Conservation (phyloP, 2,113 vertebrate genomes). For the Peromyscus californicus region DNA sequence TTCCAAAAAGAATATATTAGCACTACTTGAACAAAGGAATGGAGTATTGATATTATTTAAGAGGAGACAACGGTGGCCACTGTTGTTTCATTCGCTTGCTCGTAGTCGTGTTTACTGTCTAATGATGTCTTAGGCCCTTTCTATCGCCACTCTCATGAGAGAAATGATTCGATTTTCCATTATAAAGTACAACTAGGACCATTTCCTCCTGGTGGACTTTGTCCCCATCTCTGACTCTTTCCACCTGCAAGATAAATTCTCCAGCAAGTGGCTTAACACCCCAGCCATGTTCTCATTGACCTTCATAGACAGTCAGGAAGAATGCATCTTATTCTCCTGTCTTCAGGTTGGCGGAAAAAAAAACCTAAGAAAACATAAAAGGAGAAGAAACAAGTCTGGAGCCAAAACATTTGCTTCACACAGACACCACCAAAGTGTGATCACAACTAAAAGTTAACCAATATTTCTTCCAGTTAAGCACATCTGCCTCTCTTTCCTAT, state of each 20-base stretch:
- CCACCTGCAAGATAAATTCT: slow-evolving; percentile 1
- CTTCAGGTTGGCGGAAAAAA: slow-evolving; percentile 65
- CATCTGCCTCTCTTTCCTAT: slow-evolving; percentile 70
- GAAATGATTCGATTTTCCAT: not conserved
- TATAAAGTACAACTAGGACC: not conserved
- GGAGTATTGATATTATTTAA: not conserved
- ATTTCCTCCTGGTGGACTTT: slow-evolving; percentile 16
- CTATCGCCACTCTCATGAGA: not conserved
- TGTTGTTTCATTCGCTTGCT: not conserved
- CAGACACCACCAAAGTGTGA: slow-evolving; percentile 76
- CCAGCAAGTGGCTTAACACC: not conserved
- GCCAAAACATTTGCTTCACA: slow-evolving; percentile 79
- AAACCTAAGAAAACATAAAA: slow-evolving; percentile 69
- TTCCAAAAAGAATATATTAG: slow-evolving; percentile 31
- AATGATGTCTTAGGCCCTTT: not conserved
- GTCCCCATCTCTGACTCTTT: not conserved
- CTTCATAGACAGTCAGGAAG: not conserved
- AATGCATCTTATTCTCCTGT: slow-evolving; percentile 39
- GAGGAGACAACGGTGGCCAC: not conserved
- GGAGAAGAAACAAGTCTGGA: slow-evolving; percentile 75
- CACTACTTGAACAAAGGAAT: not conserved
- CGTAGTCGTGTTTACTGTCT: not conserved
- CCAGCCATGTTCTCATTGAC: not conserved
- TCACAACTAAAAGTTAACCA: slow-evolving; percentile 82
- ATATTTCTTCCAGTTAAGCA: slow-evolving; percentile 77